phyloP scores from a whole-genome alignment of 2,797 vertebrate genomes.

The Megaceryle alcyon region DNA sequence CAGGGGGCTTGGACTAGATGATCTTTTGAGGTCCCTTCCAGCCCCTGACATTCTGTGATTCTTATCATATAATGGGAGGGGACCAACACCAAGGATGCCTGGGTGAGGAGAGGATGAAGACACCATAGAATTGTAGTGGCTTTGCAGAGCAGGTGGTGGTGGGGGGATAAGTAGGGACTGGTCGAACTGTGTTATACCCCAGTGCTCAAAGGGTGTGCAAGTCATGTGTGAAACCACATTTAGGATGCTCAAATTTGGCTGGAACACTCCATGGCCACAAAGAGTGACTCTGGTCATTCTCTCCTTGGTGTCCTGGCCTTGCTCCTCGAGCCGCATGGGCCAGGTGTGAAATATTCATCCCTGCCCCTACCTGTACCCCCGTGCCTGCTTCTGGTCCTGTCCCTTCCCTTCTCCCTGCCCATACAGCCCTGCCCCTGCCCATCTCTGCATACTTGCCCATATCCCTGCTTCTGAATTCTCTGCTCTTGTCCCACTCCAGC shows the following conservation, averaged over 20 bases:
- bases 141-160: not conserved
- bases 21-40: not conserved
- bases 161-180: not conserved
- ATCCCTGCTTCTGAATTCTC: not conserved
- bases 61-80: too few species aligned
- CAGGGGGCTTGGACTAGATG: too few species aligned
- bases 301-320: not conserved
- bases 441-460: not conserved
- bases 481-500: not conserved
- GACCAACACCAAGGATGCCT: not conserved
- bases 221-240: not conserved
- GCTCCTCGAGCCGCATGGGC: accelerated
- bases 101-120: accelerated
- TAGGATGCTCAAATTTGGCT: not conserved
- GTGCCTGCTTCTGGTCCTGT: not conserved
- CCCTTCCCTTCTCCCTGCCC: not conserved
- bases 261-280: not conserved
- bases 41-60: not conserved
- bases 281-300: not conserved
- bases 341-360: not conserved
- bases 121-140: not conserved
- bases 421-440: not conserved
- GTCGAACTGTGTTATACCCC: not conserved
- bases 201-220: accelerated
- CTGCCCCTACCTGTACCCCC: not conserved